Evolutionary conservation across 2,888 invertebrate species (phyloP), one percentile per base, ranked within the genome.

Genomic region (Reticulitermes lucifugus): DNA sequence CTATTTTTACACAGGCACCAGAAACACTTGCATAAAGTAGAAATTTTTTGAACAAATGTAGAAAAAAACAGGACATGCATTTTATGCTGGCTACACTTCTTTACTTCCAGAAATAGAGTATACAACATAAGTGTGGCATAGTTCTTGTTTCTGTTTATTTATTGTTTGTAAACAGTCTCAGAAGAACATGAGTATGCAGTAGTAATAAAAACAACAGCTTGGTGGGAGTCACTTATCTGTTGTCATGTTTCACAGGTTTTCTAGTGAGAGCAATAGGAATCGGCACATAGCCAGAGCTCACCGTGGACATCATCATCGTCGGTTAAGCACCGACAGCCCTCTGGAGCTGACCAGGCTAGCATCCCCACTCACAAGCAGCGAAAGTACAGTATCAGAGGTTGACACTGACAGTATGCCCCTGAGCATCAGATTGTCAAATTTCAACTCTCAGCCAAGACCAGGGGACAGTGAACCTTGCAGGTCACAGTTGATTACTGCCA

Each of bases 231-330:
- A 1, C 55, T 55, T 14, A 55, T 55, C 14, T 14, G 18, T 55
- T 55, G 55, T 41, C 35, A 41, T 41, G 10, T 77, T 43, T 73
- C 35, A 12, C 77, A 77, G 77, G 25, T 77, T 77, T n/a, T n/a
- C 77, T 10, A 77, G 43, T n/a, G 51, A 73, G 43, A 83, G 82
- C 71, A 71, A 79, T 43, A 43, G 84, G 55, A 75, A 83, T 22
- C 83, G 85, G 6, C 80, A 86, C 80, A 46, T 81, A 41, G 55
- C 86, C 55, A 84, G 79, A 79, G 86, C 83, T 70, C 85, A 71
- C 73, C 73, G 75, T 22, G 65, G 85, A 51, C 70, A 82, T 14
- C 29, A 70, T 21, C 43, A 59, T 25, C 59, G 79, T 71, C 83
- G 83, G 21, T 14, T 46, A 18, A 79, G 83, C 18, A 71, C 79